phyloP scores from a whole-genome alignment of 1,140 invertebrate genomes.

The Drosophila grimshawi region DNA sequence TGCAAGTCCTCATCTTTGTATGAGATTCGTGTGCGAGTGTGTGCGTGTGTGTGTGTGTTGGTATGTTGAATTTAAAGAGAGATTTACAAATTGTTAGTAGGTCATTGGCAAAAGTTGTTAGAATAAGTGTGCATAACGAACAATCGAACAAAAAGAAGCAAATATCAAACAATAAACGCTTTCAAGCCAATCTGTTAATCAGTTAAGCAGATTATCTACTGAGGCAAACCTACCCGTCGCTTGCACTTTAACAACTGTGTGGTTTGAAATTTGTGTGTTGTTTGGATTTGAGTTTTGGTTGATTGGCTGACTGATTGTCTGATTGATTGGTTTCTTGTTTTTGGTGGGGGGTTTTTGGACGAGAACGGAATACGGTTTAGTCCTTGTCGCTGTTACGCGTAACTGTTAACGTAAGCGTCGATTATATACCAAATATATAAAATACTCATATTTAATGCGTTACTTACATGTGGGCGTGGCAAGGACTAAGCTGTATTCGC shows the following conservation, averaged over 20 bases:
- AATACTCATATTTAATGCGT: constrained; percentile 54
- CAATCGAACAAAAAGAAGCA: neutral
- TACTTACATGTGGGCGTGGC: constrained; percentile 81
- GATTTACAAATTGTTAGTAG: constrained; percentile 69
- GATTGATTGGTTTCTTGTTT: constrained; percentile 19
- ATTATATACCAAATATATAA: constrained; percentile 62
- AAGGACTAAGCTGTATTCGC: constrained; percentile 84
- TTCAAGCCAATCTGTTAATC: constrained; percentile 6
- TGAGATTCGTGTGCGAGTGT: constrained; percentile 19
- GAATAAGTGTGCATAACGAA: constrained; percentile 8
- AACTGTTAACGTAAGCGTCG: constrained; percentile 74
- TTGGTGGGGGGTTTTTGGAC: constrained; percentile 30
- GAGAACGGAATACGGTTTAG: constrained; percentile 83
- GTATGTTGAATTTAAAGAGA: constrained; percentile 36
- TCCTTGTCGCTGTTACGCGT: constrained; percentile 69
- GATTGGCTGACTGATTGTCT: constrained; percentile 22
- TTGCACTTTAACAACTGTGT: constrained; percentile 21
- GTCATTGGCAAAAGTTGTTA: constrained; percentile 28
- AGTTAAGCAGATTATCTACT: constrained; percentile 20
- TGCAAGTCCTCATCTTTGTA: constrained; percentile 80
- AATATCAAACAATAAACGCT: constrained; percentile 16
- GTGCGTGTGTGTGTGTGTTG: constrained; percentile 31
- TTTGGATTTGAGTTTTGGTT: constrained; percentile 24
- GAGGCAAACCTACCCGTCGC: constrained; percentile 60
- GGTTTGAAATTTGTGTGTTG: constrained; percentile 21